phyloP scores from a whole-genome alignment of 1,140 invertebrate genomes.

The Drosophila sucinea region DNA sequence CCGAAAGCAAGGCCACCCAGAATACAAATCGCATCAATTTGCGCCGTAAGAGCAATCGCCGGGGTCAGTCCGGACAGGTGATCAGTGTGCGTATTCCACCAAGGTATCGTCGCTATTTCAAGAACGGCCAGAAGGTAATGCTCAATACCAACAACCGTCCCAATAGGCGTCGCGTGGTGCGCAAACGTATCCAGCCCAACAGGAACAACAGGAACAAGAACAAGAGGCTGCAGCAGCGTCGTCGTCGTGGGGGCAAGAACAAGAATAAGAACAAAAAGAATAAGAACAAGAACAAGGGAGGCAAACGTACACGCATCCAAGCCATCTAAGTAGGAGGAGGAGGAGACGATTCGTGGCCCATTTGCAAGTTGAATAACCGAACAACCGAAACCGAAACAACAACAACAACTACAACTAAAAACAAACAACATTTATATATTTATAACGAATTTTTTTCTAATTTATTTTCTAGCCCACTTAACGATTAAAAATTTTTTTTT shows the following conservation, averaged over 20 bases:
- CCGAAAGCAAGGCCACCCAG: conserved; percentile 63
- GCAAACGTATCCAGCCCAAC: conserved; percentile 48
- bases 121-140: conserved; percentile 79
- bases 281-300: conserved; percentile 59
- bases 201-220: conserved; percentile 46
- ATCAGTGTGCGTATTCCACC: conserved; percentile 72
- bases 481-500: conserved; percentile 25
- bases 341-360: not conserved
- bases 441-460: conserved; percentile 62
- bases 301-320: conserved; percentile 60
- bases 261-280: conserved; percentile 52
- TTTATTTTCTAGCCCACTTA: conserved; percentile 65
- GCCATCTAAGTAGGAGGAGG: conserved; percentile 29
- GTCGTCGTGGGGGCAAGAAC: conserved; percentile 31
- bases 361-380: not conserved
- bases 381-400: not conserved
- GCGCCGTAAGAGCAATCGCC: conserved; percentile 65
- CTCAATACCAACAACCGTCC: conserved; percentile 64
- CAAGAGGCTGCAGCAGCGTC: conserved; percentile 13
- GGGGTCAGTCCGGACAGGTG: conserved; percentile 66
- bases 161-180: conserved; percentile 62
- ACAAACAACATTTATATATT: conserved; percentile 23
- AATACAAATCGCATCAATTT: conserved; percentile 63
- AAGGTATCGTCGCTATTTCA: conserved; percentile 76
- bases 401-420: not conserved